Base-by-base conservation (phyloP, 1,140 invertebrate species). In the Cotesia vestalis region DNA sequence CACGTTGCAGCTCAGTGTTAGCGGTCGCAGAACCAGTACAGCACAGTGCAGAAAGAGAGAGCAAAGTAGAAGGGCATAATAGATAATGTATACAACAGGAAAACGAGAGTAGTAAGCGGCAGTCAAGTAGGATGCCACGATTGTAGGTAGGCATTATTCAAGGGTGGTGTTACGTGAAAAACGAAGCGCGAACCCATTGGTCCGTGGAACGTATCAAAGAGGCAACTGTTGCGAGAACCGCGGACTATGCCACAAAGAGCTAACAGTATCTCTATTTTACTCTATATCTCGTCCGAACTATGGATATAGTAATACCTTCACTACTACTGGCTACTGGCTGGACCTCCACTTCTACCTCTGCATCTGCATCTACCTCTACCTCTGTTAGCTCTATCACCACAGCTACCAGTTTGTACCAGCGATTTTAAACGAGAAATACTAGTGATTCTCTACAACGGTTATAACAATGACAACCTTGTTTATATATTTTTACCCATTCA, bases 191-290 rank as follows among this genome's bases (percentile, higher is more conserved):
- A 66, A 60, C 55, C 57, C 63, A 46, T 72, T 72, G 38, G 55
- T 64, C 57, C 71, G 64, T 60, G 17, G 62, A 71, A 66, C 62
- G 64, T 72, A 72, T 72, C 71, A 72, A 72, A 72, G 71, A 72
- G 71, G 27, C 57, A 40, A 67, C 71, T 72, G 71, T 72, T 72
- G 53, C 55, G 71, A 72, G 57, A 72, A 72, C 71, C 53, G 57
- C 64, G 40, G 35, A 67, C 35, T 46, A 61, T 12, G 20, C 68
- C 63, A 67, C 57, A 67, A 66, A 66, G 57, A 67, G 63, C 53
- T 59, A 46, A 66, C 46, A 66, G 17, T 35, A 34, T 55, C 52
- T 55, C 66, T 63, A 27, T 63, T 63, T 40, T 63, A 14, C 36
- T 62, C 34, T 34, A 11, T 17, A 5, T 61, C 60, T 63, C 34